These are phyloP conservation scores for Lasiommata megera DNA, from an alignment of 2,888 invertebrate species.

Conservation along the genomic window DNA sequence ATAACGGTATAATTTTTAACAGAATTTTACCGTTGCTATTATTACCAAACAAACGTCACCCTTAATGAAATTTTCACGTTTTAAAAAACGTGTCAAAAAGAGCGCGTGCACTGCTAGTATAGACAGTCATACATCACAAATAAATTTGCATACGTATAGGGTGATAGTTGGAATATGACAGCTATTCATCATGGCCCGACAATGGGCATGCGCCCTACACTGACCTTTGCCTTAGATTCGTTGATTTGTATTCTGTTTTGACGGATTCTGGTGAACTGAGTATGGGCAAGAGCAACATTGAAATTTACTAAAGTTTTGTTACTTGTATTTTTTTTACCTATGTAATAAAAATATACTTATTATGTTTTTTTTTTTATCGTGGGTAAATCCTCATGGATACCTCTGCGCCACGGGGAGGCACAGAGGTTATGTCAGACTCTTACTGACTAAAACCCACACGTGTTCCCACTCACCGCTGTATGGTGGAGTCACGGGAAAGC, in stretches of 20 bases:
- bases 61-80: slow-evolving; percentile 41
- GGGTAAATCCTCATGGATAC: too few relatives aligned
- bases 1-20: background rate
- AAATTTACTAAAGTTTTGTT: background rate
- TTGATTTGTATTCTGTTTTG: slow-evolving; percentile 27
- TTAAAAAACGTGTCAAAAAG: slow-evolving; percentile 35
- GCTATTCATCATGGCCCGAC: slow-evolving; percentile 65
- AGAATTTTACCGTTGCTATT: background rate
- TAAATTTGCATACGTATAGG: slow-evolving; percentile 64
- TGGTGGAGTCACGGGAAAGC: too few relatives aligned
- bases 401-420: too few relatives aligned
- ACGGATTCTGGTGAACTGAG: slow-evolving; percentile 21
- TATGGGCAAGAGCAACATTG: slow-evolving; percentile 12
- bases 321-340: too few relatives aligned
- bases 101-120: slow-evolving; percentile 37
- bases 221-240: slow-evolving; percentile 47
- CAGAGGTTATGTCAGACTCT: too few relatives aligned
- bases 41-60: slow-evolving; percentile 14
- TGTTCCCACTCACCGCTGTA: too few relatives aligned
- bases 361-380: too few relatives aligned
- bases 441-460: too few relatives aligned
- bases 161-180: slow-evolving; percentile 65
- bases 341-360: too few relatives aligned
- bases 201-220: slow-evolving; percentile 44
- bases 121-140: slow-evolving; percentile 44